A percentile compares a stretch with the other conserved stretches of the same genome.
Conservation (phyloP, 2,797 vertebrate genomes). For the Phyllotis vaccarum region DNA sequence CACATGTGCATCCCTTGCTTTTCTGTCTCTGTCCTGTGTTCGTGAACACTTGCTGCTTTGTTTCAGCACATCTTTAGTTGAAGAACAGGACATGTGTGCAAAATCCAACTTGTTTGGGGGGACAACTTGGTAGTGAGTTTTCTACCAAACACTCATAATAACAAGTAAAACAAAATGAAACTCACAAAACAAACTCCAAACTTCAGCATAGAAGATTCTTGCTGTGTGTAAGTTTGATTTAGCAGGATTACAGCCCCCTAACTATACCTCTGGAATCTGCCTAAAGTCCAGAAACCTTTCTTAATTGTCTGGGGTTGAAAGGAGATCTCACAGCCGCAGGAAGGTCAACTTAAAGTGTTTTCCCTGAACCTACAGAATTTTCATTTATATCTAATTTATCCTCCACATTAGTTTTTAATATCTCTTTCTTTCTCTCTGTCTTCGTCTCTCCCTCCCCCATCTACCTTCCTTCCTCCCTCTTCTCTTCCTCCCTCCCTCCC, state of each 20-base stretch:
- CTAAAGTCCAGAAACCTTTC: conserved; percentile 1
- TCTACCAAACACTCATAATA: conserved; percentile 55
- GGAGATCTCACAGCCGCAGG: background rate
- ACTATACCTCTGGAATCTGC: conserved; percentile 22
- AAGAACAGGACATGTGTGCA: conserved; percentile 60
- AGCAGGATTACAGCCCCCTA: background rate
- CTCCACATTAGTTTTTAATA: conserved; percentile 7
- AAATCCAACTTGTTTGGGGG: conserved; percentile 64
- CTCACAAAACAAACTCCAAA: conserved; percentile 45
- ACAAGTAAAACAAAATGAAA: conserved; percentile 58
- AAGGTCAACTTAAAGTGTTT: background rate
- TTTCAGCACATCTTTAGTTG: conserved; percentile 58
- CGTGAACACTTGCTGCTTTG: conserved; percentile 26
- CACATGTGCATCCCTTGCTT: background rate
- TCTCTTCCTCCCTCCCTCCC: background rate
- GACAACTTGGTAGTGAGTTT: conserved; percentile 38
- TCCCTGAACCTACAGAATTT: conserved; percentile 24
- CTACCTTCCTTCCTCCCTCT: rapidly evolving
- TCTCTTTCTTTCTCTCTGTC: background rate
- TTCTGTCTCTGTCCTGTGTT: conserved; percentile 7
- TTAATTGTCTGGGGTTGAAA: background rate
- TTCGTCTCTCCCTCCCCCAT: rapidly evolving
- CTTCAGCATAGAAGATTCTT: conserved; percentile 28
- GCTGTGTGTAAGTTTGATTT: conserved; percentile 14
- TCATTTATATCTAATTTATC: conserved; percentile 6